Base-by-base conservation (phyloP, 2,113 vertebrate genomes). In the Motacilla tschutschensis region DNA sequence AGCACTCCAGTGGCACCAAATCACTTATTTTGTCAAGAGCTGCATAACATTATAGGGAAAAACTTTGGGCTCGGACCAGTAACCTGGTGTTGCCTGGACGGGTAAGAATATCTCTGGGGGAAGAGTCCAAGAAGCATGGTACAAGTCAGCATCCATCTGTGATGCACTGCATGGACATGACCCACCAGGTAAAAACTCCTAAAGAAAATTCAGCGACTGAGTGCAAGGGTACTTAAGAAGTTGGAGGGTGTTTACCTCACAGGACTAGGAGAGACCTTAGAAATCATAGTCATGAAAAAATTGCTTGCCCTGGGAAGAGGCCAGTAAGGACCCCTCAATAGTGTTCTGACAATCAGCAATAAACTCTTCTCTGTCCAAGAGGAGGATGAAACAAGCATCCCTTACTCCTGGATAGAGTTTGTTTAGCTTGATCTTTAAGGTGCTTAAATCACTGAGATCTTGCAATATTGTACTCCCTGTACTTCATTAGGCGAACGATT, bases 1-100 rank as follows among this genome's bases (percentile, higher is more conserved):
- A 88, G 91, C 75, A 83, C 88, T 94, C 83, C 93, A 65, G 73
- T 91, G 93, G 91, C 24, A 12, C 53, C 12, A 53, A 28, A 36
- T 26, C 6, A 5, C 0, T 3, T 22, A 14, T 29, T 72, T 77
- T 50, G 17, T 38, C 9, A 33, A 43, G 10, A 69, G 4, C 40
- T 57, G 44, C 10, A 5, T 41, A 25, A 66, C 5, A 2, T 22
- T 36, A 53, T 9, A 16, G 31, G 31, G 14, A 9, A 48, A 31
- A 83, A 22, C n/a, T 47, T 33, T 80, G 21, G 15, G 48, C 31
- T 25, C 6, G 80, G 41, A 14, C 8, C 2, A 8, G 47, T 19
- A 10, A n/a, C 18, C 9, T 35, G 26, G 14, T 51, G 13, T 25
- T 88, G 62, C 40, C 40, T 74, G 17, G 31, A 51, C 10, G 51